Evolutionary conservation across 2,888 invertebrate genomes (phyloP), one percentile per base, ranked within the genome.

Genomic region (Drosophila melanosoma): DNA sequence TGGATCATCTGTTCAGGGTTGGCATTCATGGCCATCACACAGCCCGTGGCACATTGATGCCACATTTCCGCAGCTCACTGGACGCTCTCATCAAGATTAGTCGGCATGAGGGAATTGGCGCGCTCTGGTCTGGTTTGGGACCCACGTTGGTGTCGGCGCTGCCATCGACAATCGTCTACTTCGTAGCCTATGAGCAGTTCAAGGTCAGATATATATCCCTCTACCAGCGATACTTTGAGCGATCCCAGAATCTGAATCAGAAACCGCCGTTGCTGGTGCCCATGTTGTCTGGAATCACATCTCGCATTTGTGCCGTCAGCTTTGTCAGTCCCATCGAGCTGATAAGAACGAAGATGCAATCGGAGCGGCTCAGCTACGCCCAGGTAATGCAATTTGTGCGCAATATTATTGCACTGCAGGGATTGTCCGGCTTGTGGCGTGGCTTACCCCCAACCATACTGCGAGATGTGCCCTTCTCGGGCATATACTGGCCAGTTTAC

Each of bases 261-360:
- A 76, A 81, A 15, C 94, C 95, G 78, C 96, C 96, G 10, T 93
- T 95, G 77, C 95, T 96, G 95, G 95, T 98, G 87, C 98, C 99
- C 4, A 93, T 98, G 87, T 81, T 96, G 45, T 95, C 99, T 35
- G 99, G 99, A 23, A 96, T 96, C 15, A 94, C 96, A 8, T 98
- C 99, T 1, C 95, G 99, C 91, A 94, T 96, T 42, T 95, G 96
- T 92, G 97, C 98, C 32, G 97, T 96, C 0, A 96, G 97, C 1
- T 93, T 97, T 79, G 98, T 99, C 36, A 98, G 98, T 92, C 99
- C 99, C 2, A 94, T 99, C 83, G 99, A 99, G 94, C 95, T 99
- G 82, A 95, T 99, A 72, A 95, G 99, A 90, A 99, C 99, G 0
- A 99, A 99, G 94, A 98, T 99, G 98, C 99, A 99, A 93, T 99